Percentiles rank a stretch among this genome's conserved stretches.
Conservation (phyloP, 2,113 vertebrate species). For the Psittacara wagleri region DNA sequence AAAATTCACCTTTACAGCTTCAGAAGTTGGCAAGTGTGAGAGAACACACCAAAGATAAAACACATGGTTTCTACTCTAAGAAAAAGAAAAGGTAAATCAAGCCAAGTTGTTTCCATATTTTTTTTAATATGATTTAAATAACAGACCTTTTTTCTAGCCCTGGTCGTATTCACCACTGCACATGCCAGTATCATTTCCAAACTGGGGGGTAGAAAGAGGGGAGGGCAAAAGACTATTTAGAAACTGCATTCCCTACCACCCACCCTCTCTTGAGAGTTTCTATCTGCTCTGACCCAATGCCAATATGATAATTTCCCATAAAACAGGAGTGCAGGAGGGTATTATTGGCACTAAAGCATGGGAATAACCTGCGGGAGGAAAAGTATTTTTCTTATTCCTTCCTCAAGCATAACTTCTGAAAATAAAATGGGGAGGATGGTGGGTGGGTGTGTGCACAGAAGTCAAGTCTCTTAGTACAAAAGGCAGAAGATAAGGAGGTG, state of each 20-base stretch:
- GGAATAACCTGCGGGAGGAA: constrained; percentile 54
- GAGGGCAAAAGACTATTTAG: neutral
- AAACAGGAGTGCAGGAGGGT: constrained; percentile 40
- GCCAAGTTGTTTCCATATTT: constrained; percentile 22
- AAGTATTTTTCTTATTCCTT: neutral
- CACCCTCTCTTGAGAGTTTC: neutral
- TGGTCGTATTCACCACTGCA: neutral
- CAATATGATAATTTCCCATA: constrained; percentile 31
- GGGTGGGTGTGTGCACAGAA: neutral
- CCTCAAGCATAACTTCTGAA: neutral
- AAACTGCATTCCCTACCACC: neutral
- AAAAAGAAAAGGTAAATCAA: neutral
- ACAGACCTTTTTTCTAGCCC: neutral
- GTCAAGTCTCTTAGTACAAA: neutral
- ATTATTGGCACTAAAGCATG: constrained; percentile 54
- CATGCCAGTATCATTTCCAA: neutral
- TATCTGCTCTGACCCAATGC: constrained; percentile 33
- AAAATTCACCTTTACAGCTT: neutral
- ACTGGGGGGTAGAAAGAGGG: neutral
- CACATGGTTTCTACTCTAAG: neutral
- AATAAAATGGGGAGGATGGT: neutral
- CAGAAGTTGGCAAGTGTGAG: neutral
- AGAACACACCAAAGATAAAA: constrained; percentile 15
- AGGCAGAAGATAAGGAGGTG: neutral
- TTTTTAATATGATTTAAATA: constrained; percentile 42